phyloP scores from a whole-genome alignment of 2,113 vertebrate genomes.

The Plectropomus leopardus region DNA sequence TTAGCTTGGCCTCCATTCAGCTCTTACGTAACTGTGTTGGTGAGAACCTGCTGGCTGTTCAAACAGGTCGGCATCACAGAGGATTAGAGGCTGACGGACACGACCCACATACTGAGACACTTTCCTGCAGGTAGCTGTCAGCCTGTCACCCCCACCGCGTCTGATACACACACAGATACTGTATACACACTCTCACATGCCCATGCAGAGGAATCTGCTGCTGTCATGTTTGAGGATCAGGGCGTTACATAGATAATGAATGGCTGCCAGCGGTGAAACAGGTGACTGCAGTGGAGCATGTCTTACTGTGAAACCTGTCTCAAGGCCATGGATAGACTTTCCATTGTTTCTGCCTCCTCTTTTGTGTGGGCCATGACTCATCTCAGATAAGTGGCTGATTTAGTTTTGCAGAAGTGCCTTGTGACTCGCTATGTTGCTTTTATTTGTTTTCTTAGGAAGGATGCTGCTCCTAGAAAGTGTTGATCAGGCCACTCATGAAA shows the following conservation, averaged over 20 bases:
- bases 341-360: slow-evolving; percentile 57
- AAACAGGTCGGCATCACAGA: slow-evolving; percentile 74
- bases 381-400: slow-evolving; percentile 37
- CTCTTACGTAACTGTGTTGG: slow-evolving; percentile 69
- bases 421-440: slow-evolving; percentile 30
- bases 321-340: slow-evolving; percentile 45
- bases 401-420: slow-evolving; percentile 22
- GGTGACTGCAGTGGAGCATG: slow-evolving; percentile 40
- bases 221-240: slow-evolving; percentile 45
- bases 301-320: slow-evolving; percentile 54
- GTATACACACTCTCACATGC: neutral
- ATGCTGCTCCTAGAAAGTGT: neutral
- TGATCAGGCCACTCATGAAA: neutral
- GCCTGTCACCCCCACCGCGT: slow-evolving; percentile 6
- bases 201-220: slow-evolving; percentile 23
- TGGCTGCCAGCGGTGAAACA: slow-evolving; percentile 34
- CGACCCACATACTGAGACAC: slow-evolving; percentile 69
- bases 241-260: slow-evolving; percentile 47
- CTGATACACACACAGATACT: slow-evolving; percentile 20
- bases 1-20: slow-evolving; percentile 61
- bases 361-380: slow-evolving; percentile 65
- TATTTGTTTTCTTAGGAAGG: slow-evolving; percentile 19
- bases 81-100: slow-evolving; percentile 69
- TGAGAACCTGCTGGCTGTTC: slow-evolving; percentile 82
- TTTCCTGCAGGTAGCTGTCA: slow-evolving; percentile 57